Conservation (phyloP, 1,140 invertebrate species). For the Leptoteleia sp. region DNA sequence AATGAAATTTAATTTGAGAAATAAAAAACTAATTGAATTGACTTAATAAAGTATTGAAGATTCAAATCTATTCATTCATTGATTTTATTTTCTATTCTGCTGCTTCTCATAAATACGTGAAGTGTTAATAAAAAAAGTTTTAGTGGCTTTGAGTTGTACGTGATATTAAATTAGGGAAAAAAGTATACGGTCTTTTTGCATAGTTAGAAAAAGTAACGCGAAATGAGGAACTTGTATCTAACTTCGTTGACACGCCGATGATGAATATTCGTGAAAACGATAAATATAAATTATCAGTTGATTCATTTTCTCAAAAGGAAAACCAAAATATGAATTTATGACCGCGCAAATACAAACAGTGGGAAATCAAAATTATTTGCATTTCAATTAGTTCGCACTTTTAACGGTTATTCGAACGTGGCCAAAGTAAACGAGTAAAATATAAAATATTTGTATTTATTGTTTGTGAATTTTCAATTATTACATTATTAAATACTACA, state of each 20-base stretch:
- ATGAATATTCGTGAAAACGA: constrained; percentile 14
- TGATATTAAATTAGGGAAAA: constrained; percentile 17
- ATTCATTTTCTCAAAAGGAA: constrained; percentile 15
- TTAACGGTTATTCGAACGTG: too few relatives aligned
- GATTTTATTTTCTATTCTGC: too few relatives aligned
- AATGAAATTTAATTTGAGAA: too few relatives aligned
- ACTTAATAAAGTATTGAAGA: too few relatives aligned
- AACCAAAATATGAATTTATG: background rate
- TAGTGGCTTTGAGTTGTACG: constrained; percentile 9
- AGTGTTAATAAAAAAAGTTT: constrained; percentile 21
- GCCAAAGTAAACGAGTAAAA: too few relatives aligned
- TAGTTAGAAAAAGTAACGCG: background rate
- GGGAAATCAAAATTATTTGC: constrained; percentile 3
- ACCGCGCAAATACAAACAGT: background rate
- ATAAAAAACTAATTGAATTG: too few relatives aligned
- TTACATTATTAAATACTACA: too few relatives aligned
- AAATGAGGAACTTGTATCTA: constrained; percentile 1
- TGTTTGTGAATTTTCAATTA: too few relatives aligned
- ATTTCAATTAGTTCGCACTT: too few relatives aligned
- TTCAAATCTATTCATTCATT: too few relatives aligned
- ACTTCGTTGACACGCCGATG: constrained; percentile 10
- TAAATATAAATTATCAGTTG: constrained; percentile 9
- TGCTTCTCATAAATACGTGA: background rate
- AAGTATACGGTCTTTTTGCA: constrained; percentile 4
- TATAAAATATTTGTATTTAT: too few relatives aligned